Conservation (phyloP, 2,888 invertebrate genomes). For the Rhingia rostrata region DNA sequence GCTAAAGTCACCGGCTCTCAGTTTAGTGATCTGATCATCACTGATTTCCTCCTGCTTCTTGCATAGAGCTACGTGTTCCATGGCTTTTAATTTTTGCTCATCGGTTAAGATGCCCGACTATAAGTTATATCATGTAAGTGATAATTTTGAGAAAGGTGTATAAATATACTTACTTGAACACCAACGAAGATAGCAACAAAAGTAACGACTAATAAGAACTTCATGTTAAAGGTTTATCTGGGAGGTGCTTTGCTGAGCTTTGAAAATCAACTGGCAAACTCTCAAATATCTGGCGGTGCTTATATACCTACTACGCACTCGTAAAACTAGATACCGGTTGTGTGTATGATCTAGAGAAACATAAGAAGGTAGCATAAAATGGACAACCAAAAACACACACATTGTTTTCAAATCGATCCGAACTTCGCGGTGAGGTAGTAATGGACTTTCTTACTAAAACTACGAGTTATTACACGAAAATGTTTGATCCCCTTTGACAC, state of each 20-base stretch:
- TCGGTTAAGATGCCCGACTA: conserved; percentile 74
- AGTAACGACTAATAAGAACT: conserved; percentile 76
- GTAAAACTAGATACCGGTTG: conserved; percentile 16
- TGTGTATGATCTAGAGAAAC: too few relatives aligned
- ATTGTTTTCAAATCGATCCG: too few relatives aligned
- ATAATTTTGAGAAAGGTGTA: background rate
- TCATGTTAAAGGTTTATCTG: conserved; percentile 75
- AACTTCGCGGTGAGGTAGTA: too few relatives aligned
- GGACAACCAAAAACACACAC: too few relatives aligned
- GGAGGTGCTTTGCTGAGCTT: conserved; percentile 25
- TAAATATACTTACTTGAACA: conserved; percentile 75
- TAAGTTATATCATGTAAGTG: background rate
- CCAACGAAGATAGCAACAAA: conserved; percentile 74
- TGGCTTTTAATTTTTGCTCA: conserved; percentile 78
- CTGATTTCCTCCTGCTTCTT: conserved; percentile 61
- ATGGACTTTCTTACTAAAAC: too few relatives aligned
- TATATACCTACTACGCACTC: conserved; percentile 29
- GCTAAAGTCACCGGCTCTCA: conserved; percentile 77
- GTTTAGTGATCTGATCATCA: conserved; percentile 76
- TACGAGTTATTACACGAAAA: too few relatives aligned
- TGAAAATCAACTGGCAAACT: conserved; percentile 49
- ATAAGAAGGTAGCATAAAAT: too few relatives aligned
- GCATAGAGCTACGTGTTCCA: conserved; percentile 76
- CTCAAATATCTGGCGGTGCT: background rate
- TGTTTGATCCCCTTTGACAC: too few relatives aligned